These are phyloP conservation scores for Engraulis encrasicolus DNA, from an alignment of 2,113 vertebrate genomes.

Conservation along the genomic window DNA sequence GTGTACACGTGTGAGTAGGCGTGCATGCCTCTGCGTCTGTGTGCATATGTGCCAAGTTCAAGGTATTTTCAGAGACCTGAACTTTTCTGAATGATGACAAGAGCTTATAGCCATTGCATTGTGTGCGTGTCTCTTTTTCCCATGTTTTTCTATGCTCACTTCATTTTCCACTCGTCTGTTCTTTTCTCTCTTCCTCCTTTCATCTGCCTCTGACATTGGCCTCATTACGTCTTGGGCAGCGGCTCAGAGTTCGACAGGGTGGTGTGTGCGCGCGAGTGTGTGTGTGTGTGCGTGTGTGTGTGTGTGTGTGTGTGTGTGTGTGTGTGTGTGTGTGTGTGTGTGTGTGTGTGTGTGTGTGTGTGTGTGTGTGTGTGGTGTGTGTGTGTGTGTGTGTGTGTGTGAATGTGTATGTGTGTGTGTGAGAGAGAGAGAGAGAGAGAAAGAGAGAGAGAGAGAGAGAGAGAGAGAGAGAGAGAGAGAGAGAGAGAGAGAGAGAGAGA, in stretches of 20 bases:
- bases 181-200: neutral
- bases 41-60: neutral
- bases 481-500: too few species aligned
- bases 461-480: too few species aligned
- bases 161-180: neutral
- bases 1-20: neutral
- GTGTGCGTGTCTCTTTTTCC: neutral
- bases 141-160: neutral
- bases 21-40: neutral
- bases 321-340: neutral
- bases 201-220: neutral
- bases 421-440: too few species aligned
- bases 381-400: too few species aligned
- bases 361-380: too few species aligned
- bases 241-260: too few species aligned
- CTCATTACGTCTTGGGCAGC: neutral
- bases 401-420: too few species aligned
- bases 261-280: neutral
- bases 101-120: neutral
- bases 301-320: slow-evolving; percentile 2
- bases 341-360: neutral
- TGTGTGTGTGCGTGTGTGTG: neutral
- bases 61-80: neutral
- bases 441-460: too few species aligned
- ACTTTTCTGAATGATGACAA: neutral